Base-by-base conservation (phyloP, 2,888 invertebrate genomes). In the Myopa tessellatipennis region DNA sequence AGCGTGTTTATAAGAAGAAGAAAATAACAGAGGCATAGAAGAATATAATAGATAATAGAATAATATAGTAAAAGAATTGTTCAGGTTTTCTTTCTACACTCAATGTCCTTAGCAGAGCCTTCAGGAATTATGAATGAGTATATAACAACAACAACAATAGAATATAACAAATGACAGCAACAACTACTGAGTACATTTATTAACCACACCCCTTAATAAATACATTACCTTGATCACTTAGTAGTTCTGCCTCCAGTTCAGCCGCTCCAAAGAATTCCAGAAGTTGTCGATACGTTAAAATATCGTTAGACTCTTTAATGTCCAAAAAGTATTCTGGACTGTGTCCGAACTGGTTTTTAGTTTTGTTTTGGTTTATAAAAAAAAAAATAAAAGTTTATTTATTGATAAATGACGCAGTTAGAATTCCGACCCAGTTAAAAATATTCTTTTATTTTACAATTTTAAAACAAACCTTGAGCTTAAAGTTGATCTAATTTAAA, bases 321-420 rank as follows among this genome's bases (percentile, higher is more conserved):
- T 92, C 91, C 83, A 92, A 91, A 88, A 96, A 96, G 86, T 94
- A 94, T 84, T 96, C 96, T 58, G 96, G 93, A 71, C 94, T 93
- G 74, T 93, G 92, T 65, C 94, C 96, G 85, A 93, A 92, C 96
- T 96, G 87, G 38, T 60, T 12, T 50, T 58, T 70, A 16, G 50
- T 58, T 55, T 58, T 55, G 10, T 4, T 16, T 73, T 38, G 1
- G 4, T 34, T 70, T 12, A 14, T 12, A 14, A 50, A 69, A 40
- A 3, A 69, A 38, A 12, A 14, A 14, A 67, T 36, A 14, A 67
- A 38, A 1, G 34, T 65, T 65, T 26, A 18, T 45, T 45, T 45
- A 45, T 26, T 26, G 26, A 26, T 26, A 26, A 2, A 26, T 26
- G 26, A 26, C 26, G 26, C 2, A 26, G 26, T 26, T 26, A 26